These are phyloP conservation scores for Schlechtendalia chinensis DNA, from an alignment of 1,140 invertebrate genomes.

Conservation along the genomic window DNA sequence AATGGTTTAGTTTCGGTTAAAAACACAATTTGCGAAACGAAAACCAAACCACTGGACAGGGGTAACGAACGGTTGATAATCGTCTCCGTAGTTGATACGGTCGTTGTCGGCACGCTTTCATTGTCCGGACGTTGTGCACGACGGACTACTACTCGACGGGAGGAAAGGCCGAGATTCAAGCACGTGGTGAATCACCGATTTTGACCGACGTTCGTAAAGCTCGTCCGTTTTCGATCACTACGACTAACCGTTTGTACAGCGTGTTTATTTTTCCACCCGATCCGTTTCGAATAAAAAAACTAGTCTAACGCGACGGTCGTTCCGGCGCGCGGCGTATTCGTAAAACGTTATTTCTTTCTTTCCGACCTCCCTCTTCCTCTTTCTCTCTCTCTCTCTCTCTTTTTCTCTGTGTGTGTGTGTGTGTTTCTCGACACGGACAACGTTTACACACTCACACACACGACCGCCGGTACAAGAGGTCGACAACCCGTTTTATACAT, in stretches of 20 bases:
- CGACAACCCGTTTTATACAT: conserved; percentile 44
- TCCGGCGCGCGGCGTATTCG: neutral
- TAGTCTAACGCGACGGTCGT: neutral
- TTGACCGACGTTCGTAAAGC: neutral
- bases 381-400: neutral
- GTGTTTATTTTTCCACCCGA: conserved; percentile 1
- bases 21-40: too few species aligned
- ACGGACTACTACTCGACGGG: neutral
- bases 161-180: too few species aligned
- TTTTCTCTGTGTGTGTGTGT: too few species aligned
- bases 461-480: conserved; percentile 22
- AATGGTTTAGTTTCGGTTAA: too few species aligned
- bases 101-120: neutral
- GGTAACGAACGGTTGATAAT: too few species aligned
- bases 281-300: conserved; percentile 1
- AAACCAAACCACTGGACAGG: too few species aligned
- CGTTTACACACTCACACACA: neutral
- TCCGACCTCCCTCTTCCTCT: neutral
- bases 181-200: conserved; percentile 12
- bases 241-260: neutral
- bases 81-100: too few species aligned
- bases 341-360: conserved; percentile 35
- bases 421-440: neutral
- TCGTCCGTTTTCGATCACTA: conserved; percentile 16
- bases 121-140: neutral